Evolutionary conservation across 2,888 invertebrate genomes (phyloP), one percentile per base, ranked within the genome.

Genomic region (Trachelus stipa): DNA sequence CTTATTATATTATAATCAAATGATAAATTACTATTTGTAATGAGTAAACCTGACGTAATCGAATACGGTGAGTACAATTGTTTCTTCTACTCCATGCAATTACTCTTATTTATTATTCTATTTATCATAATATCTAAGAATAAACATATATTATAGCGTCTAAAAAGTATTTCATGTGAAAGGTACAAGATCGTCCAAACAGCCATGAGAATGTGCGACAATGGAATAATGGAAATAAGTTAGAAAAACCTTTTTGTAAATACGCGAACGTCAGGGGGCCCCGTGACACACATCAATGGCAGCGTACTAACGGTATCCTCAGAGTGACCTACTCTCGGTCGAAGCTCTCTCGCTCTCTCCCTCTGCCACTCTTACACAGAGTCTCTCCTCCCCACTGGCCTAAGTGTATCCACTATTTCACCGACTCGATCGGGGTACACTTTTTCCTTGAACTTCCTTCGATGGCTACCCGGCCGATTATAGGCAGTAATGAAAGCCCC

Each of bases 211-310:
- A 15, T 15, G 15, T 40, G 4, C 23, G 23, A 56, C 23, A 56
- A 56, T 56, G 56, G 56, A 56, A 56, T 56, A 56, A 56, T 4
- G 23, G 23, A 56, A 56, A 56, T 56, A 56, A 56, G 56, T 56
- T 56, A 56, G 56, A 56, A 56, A 71, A 34, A 34, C 30, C 74
- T 74, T 74, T 74, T 74, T 74, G 74, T 74, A 74, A 74, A 74
- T 74, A 74, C 74, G 74, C 74, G 74, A 74, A 35, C 74, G 15
- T 34, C 34, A 34, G 33, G 83, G 88, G 87, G 86, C 89, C 89
- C 84, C 88, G 89, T 90, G 90, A 90, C 90, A 90, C 90, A 90
- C 89, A 90, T 90, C 88, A 88, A 87, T 89, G 87, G 87, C 85
- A 87, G 87, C 86, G 86, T 84, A 86, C 86, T 90, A 90, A 90